Percentiles rank a stretch among this genome's conserved stretches.
Conservation (phyloP, 2,113 vertebrate species). For the Laticauda colubrina region DNA sequence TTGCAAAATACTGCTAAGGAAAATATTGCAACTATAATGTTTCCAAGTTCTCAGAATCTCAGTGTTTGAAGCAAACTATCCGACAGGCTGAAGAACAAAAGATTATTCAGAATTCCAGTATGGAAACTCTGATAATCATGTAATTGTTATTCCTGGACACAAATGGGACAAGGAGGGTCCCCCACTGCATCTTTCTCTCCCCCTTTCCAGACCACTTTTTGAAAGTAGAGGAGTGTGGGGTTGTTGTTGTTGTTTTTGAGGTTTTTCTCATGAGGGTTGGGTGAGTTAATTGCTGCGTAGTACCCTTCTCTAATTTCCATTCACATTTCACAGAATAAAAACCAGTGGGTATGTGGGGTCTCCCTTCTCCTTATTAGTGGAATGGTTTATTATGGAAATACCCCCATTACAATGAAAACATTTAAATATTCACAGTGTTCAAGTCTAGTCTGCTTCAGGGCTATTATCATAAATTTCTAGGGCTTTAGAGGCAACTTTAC, state of each 20-base stretch:
- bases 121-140: slow-evolving; percentile 2
- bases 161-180: neutral
- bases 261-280: neutral
- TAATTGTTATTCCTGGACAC: slow-evolving; percentile 13
- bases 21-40: neutral
- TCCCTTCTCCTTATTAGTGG: neutral
- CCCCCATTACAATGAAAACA: slow-evolving; percentile 59
- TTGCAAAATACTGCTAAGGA: neutral
- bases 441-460: slow-evolving; percentile 13
- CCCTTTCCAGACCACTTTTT: neutral
- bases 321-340: slow-evolving; percentile 30
- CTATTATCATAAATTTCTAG: slow-evolving; percentile 41
- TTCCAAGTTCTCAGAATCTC: neutral
- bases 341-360: slow-evolving; percentile 49
- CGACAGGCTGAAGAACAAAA: slow-evolving; percentile 18
- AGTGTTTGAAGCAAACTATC: neutral
- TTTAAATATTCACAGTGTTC: slow-evolving; percentile 53
- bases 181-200: too few species aligned
- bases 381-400: slow-evolving; percentile 44
- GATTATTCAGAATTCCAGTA: neutral
- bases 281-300: rapidly evolving
- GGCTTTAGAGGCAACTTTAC: neutral
- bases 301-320: neutral
- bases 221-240: neutral
- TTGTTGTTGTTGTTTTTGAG: slow-evolving; percentile 1